These are phyloP conservation scores for Vulpes vulpes DNA, from an alignment of 2,113 vertebrate genomes.

Conservation along the genomic window DNA sequence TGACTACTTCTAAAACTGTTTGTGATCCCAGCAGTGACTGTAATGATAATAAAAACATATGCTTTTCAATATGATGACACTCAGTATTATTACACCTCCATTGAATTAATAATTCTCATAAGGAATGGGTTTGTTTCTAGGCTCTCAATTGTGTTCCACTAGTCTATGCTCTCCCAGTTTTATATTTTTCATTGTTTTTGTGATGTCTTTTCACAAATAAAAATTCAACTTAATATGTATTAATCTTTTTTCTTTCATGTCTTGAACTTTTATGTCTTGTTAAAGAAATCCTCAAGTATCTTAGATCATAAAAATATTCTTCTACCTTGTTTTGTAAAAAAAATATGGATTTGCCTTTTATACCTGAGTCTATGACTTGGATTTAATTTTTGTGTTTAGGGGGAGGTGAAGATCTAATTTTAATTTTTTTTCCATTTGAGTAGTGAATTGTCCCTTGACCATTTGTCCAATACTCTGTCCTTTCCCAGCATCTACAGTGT, in stretches of 20 bases:
- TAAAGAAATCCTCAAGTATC: neutral
- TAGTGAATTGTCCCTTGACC: neutral
- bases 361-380: neutral
- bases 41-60: neutral
- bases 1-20: neutral
- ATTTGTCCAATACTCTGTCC: neutral
- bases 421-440: neutral
- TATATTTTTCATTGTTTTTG: neutral
- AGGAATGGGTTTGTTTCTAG: neutral
- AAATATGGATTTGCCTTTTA: neutral
- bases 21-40: neutral
- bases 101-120: neutral
- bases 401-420: neutral
- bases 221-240: neutral
- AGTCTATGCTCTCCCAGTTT: neutral
- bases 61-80: neutral
- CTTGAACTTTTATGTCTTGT: neutral
- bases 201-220: neutral
- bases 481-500: neutral
- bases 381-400: slow-evolving; percentile 8
- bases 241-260: neutral
- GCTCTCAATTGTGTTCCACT: neutral
- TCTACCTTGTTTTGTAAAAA: neutral
- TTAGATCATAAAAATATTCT: neutral
- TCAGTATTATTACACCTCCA: neutral